A percentile compares a stretch with the other conserved stretches of the same genome.
phyloP scores from a whole-genome alignment of 2,888 invertebrate genomes.

The Catocala sponsa region DNA sequence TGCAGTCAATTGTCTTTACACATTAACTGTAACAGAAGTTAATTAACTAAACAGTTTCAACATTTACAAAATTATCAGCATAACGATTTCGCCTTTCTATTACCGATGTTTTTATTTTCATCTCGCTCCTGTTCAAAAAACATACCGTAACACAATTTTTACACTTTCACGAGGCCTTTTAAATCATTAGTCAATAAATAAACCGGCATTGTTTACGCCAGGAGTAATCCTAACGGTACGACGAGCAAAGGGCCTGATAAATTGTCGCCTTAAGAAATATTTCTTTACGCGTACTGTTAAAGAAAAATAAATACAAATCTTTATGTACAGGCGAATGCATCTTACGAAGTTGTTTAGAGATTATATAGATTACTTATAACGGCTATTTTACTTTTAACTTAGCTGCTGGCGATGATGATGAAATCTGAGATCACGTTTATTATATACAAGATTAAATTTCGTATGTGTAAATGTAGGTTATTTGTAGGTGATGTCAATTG shows the following conservation, averaged over 20 bases:
- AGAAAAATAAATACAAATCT: conserved; percentile 38
- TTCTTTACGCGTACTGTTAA: conserved; percentile 35
- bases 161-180: conserved; percentile 27
- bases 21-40: too few relatives aligned
- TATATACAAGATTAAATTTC: too few relatives aligned
- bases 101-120: background rate
- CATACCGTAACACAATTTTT: conserved; percentile 16
- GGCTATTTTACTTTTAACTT: too few relatives aligned
- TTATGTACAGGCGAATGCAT: conserved; percentile 42
- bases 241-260: conserved; percentile 48
- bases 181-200: conserved; percentile 58
- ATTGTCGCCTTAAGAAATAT: conserved; percentile 52
- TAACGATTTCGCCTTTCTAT: background rate
- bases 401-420: too few relatives aligned
- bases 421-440: too few relatives aligned
- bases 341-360: background rate
- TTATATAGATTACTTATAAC: too few relatives aligned
- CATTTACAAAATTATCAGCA: too few relatives aligned
- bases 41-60: too few relatives aligned
- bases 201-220: conserved; percentile 49
- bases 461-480: too few relatives aligned
- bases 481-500: too few relatives aligned
- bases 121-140: background rate
- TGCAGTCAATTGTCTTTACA: too few relatives aligned
- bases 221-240: conserved; percentile 45